Evolutionary conservation across 2,113 vertebrate genomes (phyloP), one percentile per base, ranked within the genome.

Genomic region (Benitochromis conjunctus): DNA sequence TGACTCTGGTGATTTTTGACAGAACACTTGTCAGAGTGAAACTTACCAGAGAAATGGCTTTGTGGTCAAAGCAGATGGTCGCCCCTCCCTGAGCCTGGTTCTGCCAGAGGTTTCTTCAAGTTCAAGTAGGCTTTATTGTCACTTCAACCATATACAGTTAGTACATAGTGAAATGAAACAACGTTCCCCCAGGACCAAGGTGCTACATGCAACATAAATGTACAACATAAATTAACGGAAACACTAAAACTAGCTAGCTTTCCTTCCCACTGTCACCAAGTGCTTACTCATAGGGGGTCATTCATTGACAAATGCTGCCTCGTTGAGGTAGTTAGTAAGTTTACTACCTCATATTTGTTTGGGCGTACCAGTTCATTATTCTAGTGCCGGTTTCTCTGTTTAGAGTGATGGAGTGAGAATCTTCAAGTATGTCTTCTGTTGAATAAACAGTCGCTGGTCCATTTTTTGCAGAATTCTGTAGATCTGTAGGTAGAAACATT

Each of bases 241-340:
- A n/a, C n/a, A n/a, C n/a, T n/a, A n/a, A n/a, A n/a, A n/a, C n/a
- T n/a, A n/a, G n/a, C n/a, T n/a, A n/a, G n/a, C n/a, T n/a, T 38
- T 64, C 18, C 18, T 64, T n/a, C 18, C 18, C 18, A 36, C 60
- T 64, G 60, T 64, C 4, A 4, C 31, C 60, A 64, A 64, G 34
- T 38, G 4, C 60, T 64, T 64, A 38, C 19, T 64, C 4, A 6
- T 1, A 12, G 1, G 60, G 18, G 5, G 43, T 88, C 82, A 90
- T 83, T 82, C 71, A 64, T 85, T 90, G 2, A 48, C 79, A 92
- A 84, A 82, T 51, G 71, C 31, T 78, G 21, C 38, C 18, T 62
- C 5, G 4, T 29, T 69, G 38, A 21, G 43, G 53, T 41, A 66
- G 34, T 38, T 5, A 38, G 7, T 8, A 19, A 81, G 18, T 19